A percentile compares a stretch with the other conserved stretches of the same genome.
Evolutionary conservation across 2,797 vertebrate genomes (phyloP).

Genomic region (Toxotes lorentzi): DNA sequence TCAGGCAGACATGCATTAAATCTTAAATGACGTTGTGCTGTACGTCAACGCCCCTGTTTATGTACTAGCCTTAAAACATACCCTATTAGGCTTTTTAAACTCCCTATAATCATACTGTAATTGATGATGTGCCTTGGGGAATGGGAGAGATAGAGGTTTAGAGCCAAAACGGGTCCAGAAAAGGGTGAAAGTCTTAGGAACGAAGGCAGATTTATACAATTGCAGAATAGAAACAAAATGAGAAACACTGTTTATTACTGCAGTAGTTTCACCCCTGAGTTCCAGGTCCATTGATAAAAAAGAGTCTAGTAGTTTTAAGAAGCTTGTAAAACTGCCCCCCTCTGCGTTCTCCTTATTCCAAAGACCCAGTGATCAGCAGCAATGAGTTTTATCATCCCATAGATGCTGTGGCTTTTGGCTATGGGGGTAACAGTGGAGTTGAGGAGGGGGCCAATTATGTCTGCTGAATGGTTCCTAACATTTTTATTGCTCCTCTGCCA

Average conservation of each 20-base stretch:
- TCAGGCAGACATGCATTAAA: constrained; percentile 46
- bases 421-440: constrained; percentile 42
- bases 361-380: constrained; percentile 57
- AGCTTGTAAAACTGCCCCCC: constrained; percentile 72
- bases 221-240: constrained; percentile 8
- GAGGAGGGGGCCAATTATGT: constrained; percentile 58
- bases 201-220: constrained; percentile 11
- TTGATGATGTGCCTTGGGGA: constrained; percentile 34
- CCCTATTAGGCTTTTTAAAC: constrained; percentile 44
- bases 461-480: constrained; percentile 67
- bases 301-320: constrained; percentile 48
- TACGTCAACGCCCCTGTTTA: constrained; percentile 33
- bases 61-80: constrained; percentile 34
- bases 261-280: constrained; percentile 37
- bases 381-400: constrained; percentile 64
- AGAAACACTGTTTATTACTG: constrained; percentile 41
- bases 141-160: not conserved
- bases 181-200: not conserved
- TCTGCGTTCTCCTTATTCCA: constrained; percentile 55
- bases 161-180: constrained; percentile 18
- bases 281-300: constrained; percentile 61
- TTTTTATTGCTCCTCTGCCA: constrained; percentile 71
- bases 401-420: constrained; percentile 55
- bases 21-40: constrained; percentile 21
- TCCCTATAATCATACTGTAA: constrained; percentile 42